Conservation (phyloP, 2,888 invertebrate genomes). For the Hirtodrosophila trivittata region DNA sequence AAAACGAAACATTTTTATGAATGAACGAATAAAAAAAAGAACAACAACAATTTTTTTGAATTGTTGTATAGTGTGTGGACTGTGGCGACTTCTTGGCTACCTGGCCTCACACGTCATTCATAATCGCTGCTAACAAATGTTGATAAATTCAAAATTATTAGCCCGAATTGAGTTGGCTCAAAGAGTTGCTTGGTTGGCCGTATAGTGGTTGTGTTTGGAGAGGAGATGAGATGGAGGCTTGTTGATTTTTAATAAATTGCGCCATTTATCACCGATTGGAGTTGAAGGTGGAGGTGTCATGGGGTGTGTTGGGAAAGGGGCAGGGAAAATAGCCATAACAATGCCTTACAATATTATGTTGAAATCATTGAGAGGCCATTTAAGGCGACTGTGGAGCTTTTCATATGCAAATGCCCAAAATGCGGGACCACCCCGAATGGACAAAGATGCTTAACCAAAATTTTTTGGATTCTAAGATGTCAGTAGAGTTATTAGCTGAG, state of each 20-base stretch:
- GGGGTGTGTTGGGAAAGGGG: neutral
- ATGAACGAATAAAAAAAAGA: conserved; percentile 60
- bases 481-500: conserved; percentile 52
- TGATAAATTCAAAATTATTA: conserved; percentile 79
- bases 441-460: conserved; percentile 2
- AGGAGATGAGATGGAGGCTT: conserved; percentile 23
- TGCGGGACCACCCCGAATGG: conserved; percentile 45
- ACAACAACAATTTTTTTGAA: too few species aligned
- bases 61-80: conserved; percentile 12
- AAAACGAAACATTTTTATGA: conserved; percentile 57
- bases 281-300: neutral
- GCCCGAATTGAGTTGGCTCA: conserved; percentile 48
- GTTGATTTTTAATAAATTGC: conserved; percentile 78
- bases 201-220: too few species aligned
- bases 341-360: conserved; percentile 73
- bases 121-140: conserved; percentile 76
- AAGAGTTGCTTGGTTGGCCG: too few species aligned
- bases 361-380: conserved; percentile 80
- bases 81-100: conserved; percentile 66
- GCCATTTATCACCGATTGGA: conserved; percentile 71
- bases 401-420: conserved; percentile 71
- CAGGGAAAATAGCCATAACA: conserved; percentile 33
- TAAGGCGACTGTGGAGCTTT: conserved; percentile 64
- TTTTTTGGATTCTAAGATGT: conserved; percentile 36
- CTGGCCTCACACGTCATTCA: conserved; percentile 75